phyloP scores from a whole-genome alignment of 2,797 vertebrate species.

The Vireo griseus region DNA sequence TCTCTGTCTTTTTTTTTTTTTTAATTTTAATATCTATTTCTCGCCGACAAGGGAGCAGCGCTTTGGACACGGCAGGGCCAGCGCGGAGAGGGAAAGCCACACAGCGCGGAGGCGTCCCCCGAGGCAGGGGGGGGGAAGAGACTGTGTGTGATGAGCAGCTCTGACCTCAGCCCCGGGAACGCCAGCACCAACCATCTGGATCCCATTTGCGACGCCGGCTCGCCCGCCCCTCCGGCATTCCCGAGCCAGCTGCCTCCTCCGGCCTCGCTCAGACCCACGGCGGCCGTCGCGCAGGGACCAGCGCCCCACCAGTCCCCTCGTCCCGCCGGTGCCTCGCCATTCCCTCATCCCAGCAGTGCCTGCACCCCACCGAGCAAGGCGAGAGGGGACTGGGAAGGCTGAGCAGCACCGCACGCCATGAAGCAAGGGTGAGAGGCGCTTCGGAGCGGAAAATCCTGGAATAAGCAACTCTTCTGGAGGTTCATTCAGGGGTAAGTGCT shows the following conservation, averaged over 20 bases:
- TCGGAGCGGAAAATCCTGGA: not conserved
- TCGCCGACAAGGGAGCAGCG: not conserved
- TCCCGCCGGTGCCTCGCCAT: not conserved
- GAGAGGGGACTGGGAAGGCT: not conserved
- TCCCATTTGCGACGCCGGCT: conserved; percentile 66
- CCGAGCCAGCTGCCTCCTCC: conserved; percentile 35
- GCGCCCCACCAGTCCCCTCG: not conserved
- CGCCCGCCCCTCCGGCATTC: conserved; percentile 40
- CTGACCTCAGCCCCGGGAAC: conserved; percentile 68
- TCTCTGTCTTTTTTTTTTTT: not conserved
- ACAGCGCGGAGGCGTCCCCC: not conserved
- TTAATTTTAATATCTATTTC: not conserved
- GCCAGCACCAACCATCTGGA: conserved; percentile 69
- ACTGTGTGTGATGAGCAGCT: conserved; percentile 19
- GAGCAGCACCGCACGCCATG: not conserved
- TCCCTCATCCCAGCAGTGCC: not conserved
- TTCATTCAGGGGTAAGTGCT: conserved; percentile 69
- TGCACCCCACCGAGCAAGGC: not conserved
- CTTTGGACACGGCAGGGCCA: not conserved
- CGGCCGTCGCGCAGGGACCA: not conserved
- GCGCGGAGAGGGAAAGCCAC: not conserved
- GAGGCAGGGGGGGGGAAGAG: accelerated
- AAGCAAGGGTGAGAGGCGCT: not conserved
- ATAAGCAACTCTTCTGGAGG: not conserved
- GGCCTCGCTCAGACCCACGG: conserved; percentile 2